Percentiles rank a stretch among this genome's conserved stretches.
Evolutionary conservation across 1,140 invertebrate genomes (phyloP).

Genomic region (Anastatus disparis): DNA sequence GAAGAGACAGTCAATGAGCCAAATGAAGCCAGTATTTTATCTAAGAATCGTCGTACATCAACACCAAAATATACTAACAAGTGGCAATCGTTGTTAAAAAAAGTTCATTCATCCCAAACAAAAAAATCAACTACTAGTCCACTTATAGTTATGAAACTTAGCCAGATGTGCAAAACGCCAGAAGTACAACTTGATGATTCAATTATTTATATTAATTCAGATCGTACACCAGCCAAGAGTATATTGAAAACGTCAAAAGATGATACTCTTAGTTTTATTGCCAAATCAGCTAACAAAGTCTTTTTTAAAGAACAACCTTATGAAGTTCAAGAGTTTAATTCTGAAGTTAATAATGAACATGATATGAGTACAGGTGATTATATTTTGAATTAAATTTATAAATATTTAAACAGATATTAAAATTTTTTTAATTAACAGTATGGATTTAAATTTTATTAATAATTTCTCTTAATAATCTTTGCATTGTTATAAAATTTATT

Average conservation of each 20-base stretch:
- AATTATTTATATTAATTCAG: constrained; percentile 57
- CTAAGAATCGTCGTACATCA: constrained; percentile 9
- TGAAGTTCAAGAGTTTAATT: not conserved
- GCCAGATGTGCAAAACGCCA: constrained; percentile 56
- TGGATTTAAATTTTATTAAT: too few species aligned
- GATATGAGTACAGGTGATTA: too few species aligned
- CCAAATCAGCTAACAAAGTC: constrained; percentile 46
- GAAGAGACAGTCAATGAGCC: too few species aligned
- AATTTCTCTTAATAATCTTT: too few species aligned
- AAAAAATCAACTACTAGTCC: constrained; percentile 47
- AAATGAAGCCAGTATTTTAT: too few species aligned
- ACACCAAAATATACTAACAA: constrained; percentile 4
- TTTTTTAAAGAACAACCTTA: constrained; percentile 39
- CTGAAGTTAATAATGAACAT: not conserved
- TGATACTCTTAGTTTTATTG: not conserved
- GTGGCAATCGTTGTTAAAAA: constrained; percentile 27
- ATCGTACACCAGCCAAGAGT: constrained; percentile 57
- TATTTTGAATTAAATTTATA: too few species aligned
- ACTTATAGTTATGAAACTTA: constrained; percentile 54
- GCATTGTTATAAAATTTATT: not conserved
- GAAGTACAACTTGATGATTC: constrained; percentile 54
- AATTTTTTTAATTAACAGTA: too few species aligned
- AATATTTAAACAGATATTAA: too few species aligned
- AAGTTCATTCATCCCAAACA: constrained; percentile 36
- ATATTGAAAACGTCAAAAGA: constrained; percentile 57